phyloP scores from a whole-genome alignment of 2,888 invertebrate genomes.

The Caradrina kadenii region DNA sequence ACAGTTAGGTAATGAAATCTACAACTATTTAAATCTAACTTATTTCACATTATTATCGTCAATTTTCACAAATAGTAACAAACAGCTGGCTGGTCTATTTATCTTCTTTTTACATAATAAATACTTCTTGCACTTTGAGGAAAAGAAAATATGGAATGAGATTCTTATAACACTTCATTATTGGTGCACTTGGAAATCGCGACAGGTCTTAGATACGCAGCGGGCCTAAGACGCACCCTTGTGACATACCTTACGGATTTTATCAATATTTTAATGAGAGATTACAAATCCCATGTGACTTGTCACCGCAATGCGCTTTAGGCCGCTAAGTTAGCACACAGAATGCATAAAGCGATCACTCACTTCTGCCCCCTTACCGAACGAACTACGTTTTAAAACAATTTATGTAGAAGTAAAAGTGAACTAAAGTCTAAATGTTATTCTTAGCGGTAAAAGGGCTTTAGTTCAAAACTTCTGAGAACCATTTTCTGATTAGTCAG shows the following conservation, averaged over 20 bases:
- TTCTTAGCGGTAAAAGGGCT: slow-evolving; percentile 46
- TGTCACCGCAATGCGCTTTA: slow-evolving; percentile 1
- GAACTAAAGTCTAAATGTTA: slow-evolving; percentile 40
- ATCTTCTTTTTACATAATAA: slow-evolving; percentile 31
- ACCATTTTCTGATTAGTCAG: slow-evolving; percentile 42
- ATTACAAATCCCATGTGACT: not conserved
- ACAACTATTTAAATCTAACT: slow-evolving; percentile 36
- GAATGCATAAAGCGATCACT: slow-evolving; percentile 69
- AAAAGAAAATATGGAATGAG: slow-evolving; percentile 35
- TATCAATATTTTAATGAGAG: not conserved
- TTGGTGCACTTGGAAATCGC: slow-evolving; percentile 67
- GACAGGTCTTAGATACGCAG: slow-evolving; percentile 70
- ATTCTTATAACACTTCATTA: slow-evolving; percentile 16
- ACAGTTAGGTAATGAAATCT: slow-evolving; percentile 46
- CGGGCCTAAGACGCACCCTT: slow-evolving; percentile 21
- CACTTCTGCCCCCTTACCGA: slow-evolving; percentile 55
- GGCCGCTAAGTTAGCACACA: slow-evolving; percentile 69
- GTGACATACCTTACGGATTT: not conserved
- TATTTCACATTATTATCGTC: slow-evolving; percentile 23
- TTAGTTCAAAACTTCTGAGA: slow-evolving; percentile 10
- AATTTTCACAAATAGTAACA: slow-evolving; percentile 46
- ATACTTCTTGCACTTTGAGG: slow-evolving; percentile 24
- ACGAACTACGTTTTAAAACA: slow-evolving; percentile 46
- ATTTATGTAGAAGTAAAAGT: slow-evolving; percentile 17
- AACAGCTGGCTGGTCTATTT: slow-evolving; percentile 49